phyloP scores from a whole-genome alignment of 2,797 vertebrate species.

The Lacerta agilis region DNA sequence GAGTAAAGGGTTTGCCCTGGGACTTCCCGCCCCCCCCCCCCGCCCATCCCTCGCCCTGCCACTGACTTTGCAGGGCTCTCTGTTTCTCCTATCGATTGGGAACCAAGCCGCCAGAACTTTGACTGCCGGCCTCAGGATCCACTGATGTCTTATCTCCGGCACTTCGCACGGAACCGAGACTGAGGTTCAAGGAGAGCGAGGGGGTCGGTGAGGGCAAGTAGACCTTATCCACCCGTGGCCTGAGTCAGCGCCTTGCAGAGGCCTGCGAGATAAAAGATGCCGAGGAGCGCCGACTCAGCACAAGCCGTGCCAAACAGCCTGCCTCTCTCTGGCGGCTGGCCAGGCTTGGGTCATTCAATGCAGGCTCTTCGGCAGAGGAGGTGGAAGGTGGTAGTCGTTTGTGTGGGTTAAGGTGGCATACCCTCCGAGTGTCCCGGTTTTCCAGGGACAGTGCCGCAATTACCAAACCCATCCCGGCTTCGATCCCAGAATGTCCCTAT shows the following conservation, averaged over 20 bases:
- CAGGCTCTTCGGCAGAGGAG: not conserved
- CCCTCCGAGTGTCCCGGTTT: no score
- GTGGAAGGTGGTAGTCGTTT: not conserved
- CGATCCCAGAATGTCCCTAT: no score
- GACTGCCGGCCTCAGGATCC: not conserved
- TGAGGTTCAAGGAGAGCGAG: not conserved
- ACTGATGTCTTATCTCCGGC: not conserved
- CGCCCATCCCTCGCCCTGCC: no score
- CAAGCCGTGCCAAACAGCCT: not conserved
- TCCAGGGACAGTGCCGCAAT: no score
- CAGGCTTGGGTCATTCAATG: not conserved
- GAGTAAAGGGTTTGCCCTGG: not conserved
- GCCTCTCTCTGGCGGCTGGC: not conserved
- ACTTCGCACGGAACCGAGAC: not conserved
- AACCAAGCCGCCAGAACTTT: not conserved
- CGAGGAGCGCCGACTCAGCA: slow-evolving; percentile 14
- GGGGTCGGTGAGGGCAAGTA: not conserved
- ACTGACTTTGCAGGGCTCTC: not conserved
- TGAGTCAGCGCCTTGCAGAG: slow-evolving; percentile 39
- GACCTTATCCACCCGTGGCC: not conserved
- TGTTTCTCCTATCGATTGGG: not conserved
- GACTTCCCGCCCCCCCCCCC: no score
- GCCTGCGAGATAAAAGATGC: slow-evolving; percentile 8
- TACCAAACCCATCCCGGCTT: no score
- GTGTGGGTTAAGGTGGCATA: no score